These are phyloP conservation scores for Oryzias curvinotus DNA, from an alignment of 2,113 vertebrate genomes.

Conservation along the genomic window DNA sequence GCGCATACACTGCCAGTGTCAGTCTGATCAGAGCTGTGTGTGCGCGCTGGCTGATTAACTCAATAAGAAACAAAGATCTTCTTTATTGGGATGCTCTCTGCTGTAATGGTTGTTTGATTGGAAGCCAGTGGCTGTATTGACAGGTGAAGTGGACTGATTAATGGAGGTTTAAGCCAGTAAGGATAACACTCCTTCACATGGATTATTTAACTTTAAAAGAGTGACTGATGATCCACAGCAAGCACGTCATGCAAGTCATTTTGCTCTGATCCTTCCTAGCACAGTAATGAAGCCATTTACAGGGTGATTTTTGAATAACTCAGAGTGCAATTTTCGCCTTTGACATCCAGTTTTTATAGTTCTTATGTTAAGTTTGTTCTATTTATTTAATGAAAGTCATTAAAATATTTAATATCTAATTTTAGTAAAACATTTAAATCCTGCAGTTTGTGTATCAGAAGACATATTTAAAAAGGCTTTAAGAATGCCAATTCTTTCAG, in stretches of 20 bases:
- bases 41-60: slow-evolving; percentile 68
- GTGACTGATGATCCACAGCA: slow-evolving; percentile 65
- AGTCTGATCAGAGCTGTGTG: slow-evolving; percentile 38
- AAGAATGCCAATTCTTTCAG: slow-evolving; percentile 17
- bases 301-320: slow-evolving; percentile 28
- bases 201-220: slow-evolving; percentile 75
- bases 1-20: slow-evolving; percentile 43
- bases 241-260: slow-evolving; percentile 60
- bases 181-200: slow-evolving; percentile 78
- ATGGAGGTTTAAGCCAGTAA: slow-evolving; percentile 79
- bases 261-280: slow-evolving; percentile 31
- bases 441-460: slow-evolving; percentile 34
- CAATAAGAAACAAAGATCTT: slow-evolving; percentile 72
- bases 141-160: slow-evolving; percentile 80
- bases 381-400: slow-evolving; percentile 48
- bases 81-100: slow-evolving; percentile 68
- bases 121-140: slow-evolving; percentile 75
- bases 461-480: slow-evolving; percentile 37
- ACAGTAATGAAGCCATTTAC: slow-evolving; percentile 62
- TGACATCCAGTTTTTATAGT: slow-evolving; percentile 3
- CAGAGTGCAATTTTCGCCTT: slow-evolving; percentile 21
- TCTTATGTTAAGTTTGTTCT: slow-evolving; percentile 47
- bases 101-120: slow-evolving; percentile 77
- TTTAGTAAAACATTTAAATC: slow-evolving; percentile 50
- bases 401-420: slow-evolving; percentile 47